Evolutionary conservation across 2,113 vertebrate genomes (phyloP).

Genomic region (Columbina picui): DNA sequence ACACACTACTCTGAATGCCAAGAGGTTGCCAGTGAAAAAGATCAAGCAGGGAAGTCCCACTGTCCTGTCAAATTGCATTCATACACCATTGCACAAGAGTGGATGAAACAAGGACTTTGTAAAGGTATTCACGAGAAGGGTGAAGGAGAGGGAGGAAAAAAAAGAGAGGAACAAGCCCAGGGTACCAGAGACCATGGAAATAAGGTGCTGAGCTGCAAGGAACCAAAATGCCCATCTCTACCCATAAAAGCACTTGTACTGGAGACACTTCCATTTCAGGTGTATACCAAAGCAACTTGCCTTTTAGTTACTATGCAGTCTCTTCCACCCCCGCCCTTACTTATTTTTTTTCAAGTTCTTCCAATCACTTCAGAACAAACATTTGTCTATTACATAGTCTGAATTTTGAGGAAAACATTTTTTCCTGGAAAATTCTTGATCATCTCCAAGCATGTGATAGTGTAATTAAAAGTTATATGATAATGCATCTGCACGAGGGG

Average conservation of each 20-base stretch:
- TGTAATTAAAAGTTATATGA: background rate
- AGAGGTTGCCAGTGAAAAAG: background rate
- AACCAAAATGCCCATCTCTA: background rate
- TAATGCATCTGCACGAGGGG: background rate
- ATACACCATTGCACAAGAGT: background rate
- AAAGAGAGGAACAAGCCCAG: background rate
- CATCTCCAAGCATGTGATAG: accelerated
- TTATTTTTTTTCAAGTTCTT: background rate
- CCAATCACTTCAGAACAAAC: background rate
- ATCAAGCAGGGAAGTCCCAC: background rate
- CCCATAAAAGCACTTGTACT: accelerated
- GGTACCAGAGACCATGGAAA: background rate
- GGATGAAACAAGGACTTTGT: background rate
- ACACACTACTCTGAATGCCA: background rate
- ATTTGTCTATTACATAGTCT: background rate
- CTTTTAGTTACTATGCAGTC: background rate
- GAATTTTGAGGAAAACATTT: background rate
- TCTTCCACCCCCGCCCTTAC: background rate
- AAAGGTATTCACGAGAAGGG: background rate
- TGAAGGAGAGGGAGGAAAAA: background rate
- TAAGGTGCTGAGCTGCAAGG: background rate
- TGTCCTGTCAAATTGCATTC: background rate
- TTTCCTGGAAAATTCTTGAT: background rate
- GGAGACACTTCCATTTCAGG: background rate
- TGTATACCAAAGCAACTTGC: background rate